phyloP scores from a whole-genome alignment of 1,140 invertebrate genomes.

The Rhyzopertha dominica region DNA sequence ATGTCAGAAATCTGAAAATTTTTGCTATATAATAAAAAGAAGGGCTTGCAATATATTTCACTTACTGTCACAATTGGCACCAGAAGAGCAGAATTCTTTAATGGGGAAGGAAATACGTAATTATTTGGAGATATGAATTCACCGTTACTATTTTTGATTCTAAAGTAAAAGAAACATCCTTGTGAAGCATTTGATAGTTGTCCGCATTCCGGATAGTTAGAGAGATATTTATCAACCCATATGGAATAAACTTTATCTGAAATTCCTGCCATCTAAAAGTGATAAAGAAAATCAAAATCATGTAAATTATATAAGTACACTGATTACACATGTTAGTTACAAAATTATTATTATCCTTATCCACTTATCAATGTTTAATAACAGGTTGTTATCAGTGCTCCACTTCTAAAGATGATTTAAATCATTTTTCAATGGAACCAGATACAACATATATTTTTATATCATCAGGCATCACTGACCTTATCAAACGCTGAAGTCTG shows the following conservation, averaged over 20 bases:
- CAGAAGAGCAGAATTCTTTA: constrained; percentile 12
- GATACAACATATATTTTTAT: no score
- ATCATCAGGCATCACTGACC: no score
- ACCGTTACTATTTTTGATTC: constrained; percentile 2
- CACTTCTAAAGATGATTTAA: no score
- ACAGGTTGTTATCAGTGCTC: no score
- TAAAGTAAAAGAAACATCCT: constrained; percentile 17
- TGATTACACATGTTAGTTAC: no score
- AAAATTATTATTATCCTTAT: no score
- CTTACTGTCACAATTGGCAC: constrained; percentile 15
- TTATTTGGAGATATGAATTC: constrained; percentile 18
- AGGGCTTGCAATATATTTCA: no score
- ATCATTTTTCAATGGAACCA: no score
- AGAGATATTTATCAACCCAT: constrained; percentile 8
- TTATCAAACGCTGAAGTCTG: no score
- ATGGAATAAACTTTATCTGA: constrained; percentile 5
- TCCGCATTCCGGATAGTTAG: constrained; percentile 2
- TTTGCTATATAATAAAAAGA: not conserved
- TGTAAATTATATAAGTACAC: no score
- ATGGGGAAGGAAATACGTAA: constrained; percentile 19
- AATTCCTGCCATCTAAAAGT: constrained; percentile 3
- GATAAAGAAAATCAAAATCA: no score
- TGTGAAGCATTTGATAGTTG: not conserved
- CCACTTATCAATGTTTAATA: no score
- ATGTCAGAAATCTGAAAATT: constrained; percentile 5